Conservation (phyloP, 2,113 vertebrate genomes). For the Apteryx mantelli region DNA sequence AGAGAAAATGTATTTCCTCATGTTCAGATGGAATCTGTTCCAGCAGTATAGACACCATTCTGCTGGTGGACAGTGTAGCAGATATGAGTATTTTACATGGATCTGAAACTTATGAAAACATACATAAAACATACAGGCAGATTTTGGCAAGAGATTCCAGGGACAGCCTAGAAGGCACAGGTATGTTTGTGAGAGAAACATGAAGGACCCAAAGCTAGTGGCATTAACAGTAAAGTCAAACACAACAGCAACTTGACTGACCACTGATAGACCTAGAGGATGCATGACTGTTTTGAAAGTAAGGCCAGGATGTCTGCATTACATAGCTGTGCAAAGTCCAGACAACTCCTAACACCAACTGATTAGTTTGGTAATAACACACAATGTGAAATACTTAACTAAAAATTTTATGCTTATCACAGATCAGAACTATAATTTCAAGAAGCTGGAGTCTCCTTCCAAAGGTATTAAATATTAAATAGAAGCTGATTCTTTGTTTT, state of each 20-base stretch:
- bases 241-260: neutral
- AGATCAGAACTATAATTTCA: neutral
- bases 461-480: neutral
- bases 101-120: neutral
- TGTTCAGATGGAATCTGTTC: no score
- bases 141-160: neutral
- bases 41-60: neutral
- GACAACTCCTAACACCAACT: neutral
- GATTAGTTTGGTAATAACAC: neutral
- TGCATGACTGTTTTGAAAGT: neutral
- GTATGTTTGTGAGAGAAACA: fast-evolving
- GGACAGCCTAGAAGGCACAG: neutral
- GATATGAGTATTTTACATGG: neutral
- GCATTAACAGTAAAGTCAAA: neutral
- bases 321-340: neutral
- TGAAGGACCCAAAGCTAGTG: neutral
- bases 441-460: neutral
- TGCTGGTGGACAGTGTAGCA: neutral
- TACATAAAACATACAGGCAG: neutral
- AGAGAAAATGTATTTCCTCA: no score
- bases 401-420: neutral
- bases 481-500: neutral
- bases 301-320: neutral
- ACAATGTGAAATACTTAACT: neutral
- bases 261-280: neutral